phyloP scores from a whole-genome alignment of 2,797 vertebrate genomes.

The Morelia viridis region DNA sequence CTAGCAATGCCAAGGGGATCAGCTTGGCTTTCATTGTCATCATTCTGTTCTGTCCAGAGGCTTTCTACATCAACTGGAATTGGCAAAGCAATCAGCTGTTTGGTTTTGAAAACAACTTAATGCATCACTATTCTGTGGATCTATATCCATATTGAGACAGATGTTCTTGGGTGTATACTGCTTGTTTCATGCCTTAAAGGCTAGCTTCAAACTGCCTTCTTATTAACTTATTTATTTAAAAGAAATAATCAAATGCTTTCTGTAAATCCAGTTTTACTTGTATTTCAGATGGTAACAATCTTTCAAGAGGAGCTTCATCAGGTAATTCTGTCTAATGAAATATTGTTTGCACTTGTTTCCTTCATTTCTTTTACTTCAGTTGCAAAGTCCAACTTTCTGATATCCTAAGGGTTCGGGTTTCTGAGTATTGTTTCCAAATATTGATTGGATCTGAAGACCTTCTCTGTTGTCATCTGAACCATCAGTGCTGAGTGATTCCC shows the following conservation, averaged over 20 bases:
- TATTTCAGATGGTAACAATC: conserved; percentile 72
- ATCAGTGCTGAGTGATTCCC: neutral
- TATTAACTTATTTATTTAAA: conserved; percentile 28
- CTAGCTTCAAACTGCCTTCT: conserved; percentile 42
- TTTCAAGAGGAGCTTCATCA: conserved; percentile 70
- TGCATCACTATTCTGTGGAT: neutral
- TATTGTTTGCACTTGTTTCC: conserved; percentile 45
- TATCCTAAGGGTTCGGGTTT: conserved; percentile 7
- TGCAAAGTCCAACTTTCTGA: conserved; percentile 1
- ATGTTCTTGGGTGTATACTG: neutral
- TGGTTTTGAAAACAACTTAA: neutral
- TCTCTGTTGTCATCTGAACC: neutral
- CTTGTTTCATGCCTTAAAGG: neutral
- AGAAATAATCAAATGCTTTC: conserved; percentile 46
- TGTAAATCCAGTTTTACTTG: conserved; percentile 69
- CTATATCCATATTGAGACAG: neutral
- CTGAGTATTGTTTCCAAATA: conserved; percentile 25
- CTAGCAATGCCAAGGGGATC: neutral
- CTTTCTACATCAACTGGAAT: neutral
- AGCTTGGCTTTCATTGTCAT: neutral
- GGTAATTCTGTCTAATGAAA: conserved; percentile 65
- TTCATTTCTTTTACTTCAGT: conserved; percentile 57
- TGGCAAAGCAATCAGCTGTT: neutral
- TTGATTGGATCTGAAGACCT: neutral
- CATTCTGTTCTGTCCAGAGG: neutral